Evolutionary conservation across 2,797 vertebrate genomes (phyloP).

Genomic region (Micrastur ruficollis): DNA sequence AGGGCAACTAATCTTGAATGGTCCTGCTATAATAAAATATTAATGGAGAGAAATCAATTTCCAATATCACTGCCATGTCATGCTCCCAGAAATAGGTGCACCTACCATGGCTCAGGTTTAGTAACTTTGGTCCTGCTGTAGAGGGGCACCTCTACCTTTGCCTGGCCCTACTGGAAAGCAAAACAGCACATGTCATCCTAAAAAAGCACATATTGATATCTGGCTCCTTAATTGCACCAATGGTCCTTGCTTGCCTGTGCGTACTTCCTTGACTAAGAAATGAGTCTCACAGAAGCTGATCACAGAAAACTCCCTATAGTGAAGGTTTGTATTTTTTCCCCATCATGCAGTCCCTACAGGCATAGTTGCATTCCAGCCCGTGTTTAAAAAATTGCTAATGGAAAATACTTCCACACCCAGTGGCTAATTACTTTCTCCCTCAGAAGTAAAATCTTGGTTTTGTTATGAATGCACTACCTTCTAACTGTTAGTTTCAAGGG

Average conservation of each 20-base stretch:
- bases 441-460: background rate
- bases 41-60: background rate
- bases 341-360: background rate
- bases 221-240: background rate
- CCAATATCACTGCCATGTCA: background rate
- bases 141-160: background rate
- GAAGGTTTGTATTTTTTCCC: background rate
- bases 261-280: background rate
- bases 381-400: background rate
- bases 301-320: background rate
- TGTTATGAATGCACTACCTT: background rate
- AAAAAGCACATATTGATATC: background rate
- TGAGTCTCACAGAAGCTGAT: background rate
- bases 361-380: background rate
- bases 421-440: background rate
- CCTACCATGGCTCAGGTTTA: background rate
- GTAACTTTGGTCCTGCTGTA: background rate
- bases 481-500: background rate
- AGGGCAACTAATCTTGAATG: background rate
- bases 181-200: background rate
- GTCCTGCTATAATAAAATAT: background rate
- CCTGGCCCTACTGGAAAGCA: background rate
- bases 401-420: constrained; percentile 9
- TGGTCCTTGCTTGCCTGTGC: background rate
- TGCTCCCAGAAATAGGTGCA: background rate